Conservation (phyloP, 2,888 invertebrate species). For the Sphaerophoria rueppellii region DNA sequence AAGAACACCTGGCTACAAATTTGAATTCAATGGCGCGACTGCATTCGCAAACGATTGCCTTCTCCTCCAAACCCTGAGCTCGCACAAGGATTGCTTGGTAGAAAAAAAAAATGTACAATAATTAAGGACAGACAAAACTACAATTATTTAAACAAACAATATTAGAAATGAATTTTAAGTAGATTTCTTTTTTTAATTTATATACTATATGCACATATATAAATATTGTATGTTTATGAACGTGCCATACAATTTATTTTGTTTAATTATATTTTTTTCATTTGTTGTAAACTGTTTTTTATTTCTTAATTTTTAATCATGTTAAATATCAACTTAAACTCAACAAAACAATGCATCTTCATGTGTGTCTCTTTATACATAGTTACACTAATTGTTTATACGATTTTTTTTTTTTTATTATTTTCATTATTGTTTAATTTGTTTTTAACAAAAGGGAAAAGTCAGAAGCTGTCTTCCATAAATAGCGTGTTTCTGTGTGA, state of each 20-base stretch:
- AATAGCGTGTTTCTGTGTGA: conserved; percentile 54
- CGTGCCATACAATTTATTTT: conserved; percentile 59
- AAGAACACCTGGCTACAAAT: no score
- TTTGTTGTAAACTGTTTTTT: conserved; percentile 65
- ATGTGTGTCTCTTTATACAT: conserved; percentile 70
- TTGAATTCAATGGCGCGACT: no score
- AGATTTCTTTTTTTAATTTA: conserved; percentile 54
- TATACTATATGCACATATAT: conserved; percentile 47
- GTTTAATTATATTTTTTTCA: conserved; percentile 26
- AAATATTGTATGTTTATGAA: conserved; percentile 59
- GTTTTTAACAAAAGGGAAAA: conserved; percentile 62
- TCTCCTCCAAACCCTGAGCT: conserved; percentile 8
- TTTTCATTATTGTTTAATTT: conserved; percentile 62
- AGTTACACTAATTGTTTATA: conserved; percentile 72
- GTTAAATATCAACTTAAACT: conserved; percentile 73
- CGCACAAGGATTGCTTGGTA: conserved; percentile 52
- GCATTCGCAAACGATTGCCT: no score
- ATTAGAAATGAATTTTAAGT: conserved; percentile 67
- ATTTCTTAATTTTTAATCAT: conserved; percentile 57
- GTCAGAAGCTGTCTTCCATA: conserved; percentile 70
- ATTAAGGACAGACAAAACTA: conserved; percentile 52
- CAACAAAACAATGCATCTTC: conserved; percentile 73
- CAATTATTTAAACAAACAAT: conserved; percentile 59
- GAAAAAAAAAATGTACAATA: conserved; percentile 49
- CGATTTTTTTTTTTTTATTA: conserved; percentile 56